Conservation (phyloP, 2,888 invertebrate genomes). For the Tyria jacobaeae region DNA sequence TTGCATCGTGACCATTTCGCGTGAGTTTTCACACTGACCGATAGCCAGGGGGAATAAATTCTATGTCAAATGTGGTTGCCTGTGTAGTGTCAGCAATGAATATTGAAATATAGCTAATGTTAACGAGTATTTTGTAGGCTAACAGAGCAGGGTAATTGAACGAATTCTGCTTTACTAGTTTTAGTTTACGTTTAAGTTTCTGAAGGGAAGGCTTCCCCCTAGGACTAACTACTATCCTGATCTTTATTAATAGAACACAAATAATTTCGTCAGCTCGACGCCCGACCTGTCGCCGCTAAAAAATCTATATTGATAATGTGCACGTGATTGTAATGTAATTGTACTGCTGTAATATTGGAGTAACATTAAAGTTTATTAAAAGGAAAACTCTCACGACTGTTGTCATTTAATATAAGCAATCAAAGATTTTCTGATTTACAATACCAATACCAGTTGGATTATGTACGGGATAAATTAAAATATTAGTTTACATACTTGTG, state of each 20-base stretch:
- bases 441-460: no score
- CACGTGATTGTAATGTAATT: no score
- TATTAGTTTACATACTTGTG: no score
- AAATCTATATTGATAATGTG: no score
- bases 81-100: neutral
- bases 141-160: constrained; percentile 34
- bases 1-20: constrained; percentile 58
- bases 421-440: no score
- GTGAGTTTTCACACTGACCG: constrained; percentile 64
- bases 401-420: constrained; percentile 25
- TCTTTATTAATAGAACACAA: no score
- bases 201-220: neutral
- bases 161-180: constrained; percentile 32
- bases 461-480: no score
- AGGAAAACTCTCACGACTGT: neutral
- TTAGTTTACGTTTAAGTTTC: neutral
- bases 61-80: constrained; percentile 44
- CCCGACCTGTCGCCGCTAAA: no score
- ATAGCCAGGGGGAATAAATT: constrained; percentile 59
- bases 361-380: neutral
- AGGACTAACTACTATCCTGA: no score
- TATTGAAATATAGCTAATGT: constrained; percentile 35
- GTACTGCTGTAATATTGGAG: no score
- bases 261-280: no score
- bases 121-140: constrained; percentile 27